These are phyloP conservation scores for Dynastes grantii DNA, from an alignment of 2,888 invertebrate species.

Conservation along the genomic window DNA sequence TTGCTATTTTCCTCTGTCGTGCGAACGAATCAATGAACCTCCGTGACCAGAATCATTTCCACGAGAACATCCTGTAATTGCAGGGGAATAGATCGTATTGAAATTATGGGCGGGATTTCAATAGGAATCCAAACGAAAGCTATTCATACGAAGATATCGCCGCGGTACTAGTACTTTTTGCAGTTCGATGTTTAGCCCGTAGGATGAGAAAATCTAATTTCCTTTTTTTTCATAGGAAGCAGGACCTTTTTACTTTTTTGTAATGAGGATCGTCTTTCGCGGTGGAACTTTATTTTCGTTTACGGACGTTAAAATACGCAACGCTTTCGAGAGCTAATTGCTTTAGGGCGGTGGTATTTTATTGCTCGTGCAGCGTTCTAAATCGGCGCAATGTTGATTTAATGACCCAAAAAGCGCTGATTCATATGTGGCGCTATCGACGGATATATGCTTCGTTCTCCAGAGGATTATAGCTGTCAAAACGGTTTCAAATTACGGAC, in stretches of 20 bases:
- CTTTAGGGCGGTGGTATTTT: not conserved
- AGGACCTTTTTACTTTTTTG: not conserved
- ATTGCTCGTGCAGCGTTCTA: not conserved
- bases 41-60: constrained; percentile 24
- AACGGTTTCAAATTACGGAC: not conserved
- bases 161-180: not conserved
- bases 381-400: not conserved
- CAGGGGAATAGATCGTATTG: constrained; percentile 33
- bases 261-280: not conserved
- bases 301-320: not conserved
- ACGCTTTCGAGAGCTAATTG: not conserved
- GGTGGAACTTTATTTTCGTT: not conserved
- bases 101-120: constrained; percentile 17
- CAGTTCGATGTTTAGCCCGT: not conserved
- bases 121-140: constrained; percentile 12
- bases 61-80: constrained; percentile 27
- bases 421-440: constrained; percentile 2
- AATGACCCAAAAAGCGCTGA: not conserved
- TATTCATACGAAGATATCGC: not conserved
- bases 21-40: constrained; percentile 15
- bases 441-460: not conserved
- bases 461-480: not conserved
- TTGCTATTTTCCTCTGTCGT: not conserved
- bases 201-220: not conserved
- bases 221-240: not conserved